Evolutionary conservation across 2,888 invertebrate species (phyloP).

Genomic region (Lepas anatifera): DNA sequence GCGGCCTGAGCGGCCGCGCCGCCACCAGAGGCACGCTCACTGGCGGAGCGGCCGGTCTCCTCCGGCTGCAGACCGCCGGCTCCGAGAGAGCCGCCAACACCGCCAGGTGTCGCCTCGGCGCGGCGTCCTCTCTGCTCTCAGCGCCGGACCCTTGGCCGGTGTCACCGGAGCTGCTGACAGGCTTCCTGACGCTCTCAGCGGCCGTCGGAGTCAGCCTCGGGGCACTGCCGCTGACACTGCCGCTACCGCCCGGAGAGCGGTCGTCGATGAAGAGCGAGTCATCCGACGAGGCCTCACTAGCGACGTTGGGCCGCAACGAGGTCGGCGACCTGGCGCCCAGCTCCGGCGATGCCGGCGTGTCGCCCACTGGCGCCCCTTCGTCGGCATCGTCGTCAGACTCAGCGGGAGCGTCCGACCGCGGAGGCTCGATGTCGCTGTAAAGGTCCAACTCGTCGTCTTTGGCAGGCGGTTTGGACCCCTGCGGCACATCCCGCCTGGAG

Average conservation of each 20-base stretch:
- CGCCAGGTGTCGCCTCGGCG: background rate
- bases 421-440: constrained; percentile 10
- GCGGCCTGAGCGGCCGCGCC: background rate
- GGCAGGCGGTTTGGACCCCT: background rate
- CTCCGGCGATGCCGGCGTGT: background rate
- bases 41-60: background rate
- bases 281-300: background rate
- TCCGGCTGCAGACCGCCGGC: background rate
- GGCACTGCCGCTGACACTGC: too few species aligned
- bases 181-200: too few species aligned
- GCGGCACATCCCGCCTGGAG: too few species aligned
- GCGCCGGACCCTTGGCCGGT: too few species aligned
- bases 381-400: constrained; percentile 1
- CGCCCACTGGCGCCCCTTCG: background rate
- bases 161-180: too few species aligned
- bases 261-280: constrained; percentile 2
- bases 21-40: background rate
- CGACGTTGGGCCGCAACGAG: background rate
- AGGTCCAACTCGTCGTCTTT: background rate
- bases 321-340: background rate
- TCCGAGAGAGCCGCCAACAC: background rate
- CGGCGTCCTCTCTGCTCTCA: too few species aligned
- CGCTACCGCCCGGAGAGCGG: too few species aligned
- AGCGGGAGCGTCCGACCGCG: background rate
- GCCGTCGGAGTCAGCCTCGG: too few species aligned